Evolutionary conservation across 2,888 invertebrate species (phyloP).

Genomic region (Drosophila acutilabella): DNA sequence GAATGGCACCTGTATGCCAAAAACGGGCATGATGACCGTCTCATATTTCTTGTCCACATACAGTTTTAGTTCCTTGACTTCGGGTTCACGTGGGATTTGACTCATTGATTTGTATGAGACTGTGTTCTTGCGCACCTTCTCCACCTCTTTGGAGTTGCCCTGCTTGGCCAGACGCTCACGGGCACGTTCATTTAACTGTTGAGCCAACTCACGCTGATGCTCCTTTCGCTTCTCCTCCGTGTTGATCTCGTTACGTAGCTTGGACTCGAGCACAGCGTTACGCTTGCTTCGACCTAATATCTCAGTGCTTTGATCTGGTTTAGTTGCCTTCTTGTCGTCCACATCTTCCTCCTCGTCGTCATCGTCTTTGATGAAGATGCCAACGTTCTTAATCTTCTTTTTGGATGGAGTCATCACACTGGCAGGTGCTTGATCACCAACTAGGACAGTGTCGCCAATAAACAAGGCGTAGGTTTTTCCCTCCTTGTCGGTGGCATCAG

Average conservation of each 20-base stretch:
- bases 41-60: slow-evolving; percentile 99
- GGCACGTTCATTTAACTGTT: slow-evolving; percentile 95
- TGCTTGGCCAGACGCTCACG: slow-evolving; percentile 96
- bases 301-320: slow-evolving; percentile 86
- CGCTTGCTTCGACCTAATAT: slow-evolving; percentile 90
- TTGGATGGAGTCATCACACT: slow-evolving; percentile 95
- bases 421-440: slow-evolving; percentile 95
- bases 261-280: slow-evolving; percentile 96
- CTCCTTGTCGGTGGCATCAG: slow-evolving; percentile 93
- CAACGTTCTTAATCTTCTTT: slow-evolving; percentile 97
- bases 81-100: slow-evolving; percentile 96
- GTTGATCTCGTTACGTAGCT: slow-evolving; percentile 96
- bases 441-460: slow-evolving; percentile 98
- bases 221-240: slow-evolving; percentile 98
- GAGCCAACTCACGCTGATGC: slow-evolving; percentile 97
- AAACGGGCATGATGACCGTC: slow-evolving; percentile 98
- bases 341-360: slow-evolving; percentile 93
- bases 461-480: slow-evolving; percentile 96
- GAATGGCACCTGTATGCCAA: slow-evolving; percentile 98
- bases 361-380: slow-evolving; percentile 96
- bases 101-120: slow-evolving; percentile 96
- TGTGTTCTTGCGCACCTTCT: slow-evolving; percentile 96
- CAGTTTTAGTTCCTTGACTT: slow-evolving; percentile 96
- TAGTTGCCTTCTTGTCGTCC: slow-evolving; percentile 91
- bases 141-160: slow-evolving; percentile 93